Conservation (phyloP, 2,888 invertebrate species). For the Aricia artaxerxes region DNA sequence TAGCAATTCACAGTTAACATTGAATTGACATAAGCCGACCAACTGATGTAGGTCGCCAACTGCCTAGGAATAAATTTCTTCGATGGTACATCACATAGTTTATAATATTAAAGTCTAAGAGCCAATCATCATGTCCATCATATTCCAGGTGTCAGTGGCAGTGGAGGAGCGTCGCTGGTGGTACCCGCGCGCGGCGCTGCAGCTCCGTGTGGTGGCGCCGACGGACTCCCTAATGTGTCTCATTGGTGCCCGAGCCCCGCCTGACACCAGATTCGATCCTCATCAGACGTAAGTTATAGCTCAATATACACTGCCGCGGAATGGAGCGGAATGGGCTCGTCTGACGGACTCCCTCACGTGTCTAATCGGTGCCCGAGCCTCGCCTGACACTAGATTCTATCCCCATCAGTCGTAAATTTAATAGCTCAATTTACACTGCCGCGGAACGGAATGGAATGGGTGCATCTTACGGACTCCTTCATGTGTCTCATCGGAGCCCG, state of each 20-base stretch:
- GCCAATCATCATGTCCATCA: neutral
- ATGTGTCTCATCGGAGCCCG: conserved; percentile 83
- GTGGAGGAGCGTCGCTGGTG: conserved; percentile 83
- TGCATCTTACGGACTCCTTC: conserved; percentile 44
- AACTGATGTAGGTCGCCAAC: too few species aligned
- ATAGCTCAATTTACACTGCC: too few species aligned
- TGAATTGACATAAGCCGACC: too few species aligned
- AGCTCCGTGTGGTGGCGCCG: conserved; percentile 81
- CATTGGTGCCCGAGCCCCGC: conserved; percentile 80
- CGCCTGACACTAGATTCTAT: conserved; percentile 75
- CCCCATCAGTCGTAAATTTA: conserved; percentile 62
- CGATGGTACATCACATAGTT: too few species aligned
- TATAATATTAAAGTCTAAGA: neutral
- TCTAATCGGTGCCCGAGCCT: conserved; percentile 81
- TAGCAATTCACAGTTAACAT: too few species aligned
- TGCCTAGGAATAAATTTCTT: too few species aligned
- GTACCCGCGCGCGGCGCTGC: conserved; percentile 81
- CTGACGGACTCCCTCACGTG: conserved; percentile 81
- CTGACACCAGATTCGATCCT: conserved; percentile 74
- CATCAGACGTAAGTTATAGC: conserved; percentile 59
- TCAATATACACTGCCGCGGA: too few species aligned
- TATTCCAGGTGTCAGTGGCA: conserved; percentile 78
- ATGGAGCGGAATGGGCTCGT: too few species aligned
- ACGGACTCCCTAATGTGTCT: conserved; percentile 83
- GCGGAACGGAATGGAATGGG: too few species aligned